Evolutionary conservation across 2,797 vertebrate genomes (phyloP), one percentile per base, ranked within the genome.

Genomic region (Gephyroberyx darwinii): DNA sequence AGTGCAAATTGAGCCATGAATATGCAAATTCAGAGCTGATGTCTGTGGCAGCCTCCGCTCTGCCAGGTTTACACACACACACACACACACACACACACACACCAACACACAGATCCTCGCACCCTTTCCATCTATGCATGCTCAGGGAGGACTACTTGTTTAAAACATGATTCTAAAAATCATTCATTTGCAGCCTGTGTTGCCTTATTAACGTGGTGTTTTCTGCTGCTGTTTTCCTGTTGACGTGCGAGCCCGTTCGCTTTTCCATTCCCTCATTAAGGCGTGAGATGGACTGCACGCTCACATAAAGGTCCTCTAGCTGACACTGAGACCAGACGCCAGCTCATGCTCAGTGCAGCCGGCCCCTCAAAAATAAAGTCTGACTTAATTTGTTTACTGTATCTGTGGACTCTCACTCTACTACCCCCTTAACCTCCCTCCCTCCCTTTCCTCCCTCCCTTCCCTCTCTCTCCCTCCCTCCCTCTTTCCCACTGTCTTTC

Each of bases 1-100:
- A 94, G 93, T 94, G 93, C 93, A 94, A 94, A 94, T 94, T 93
- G 92, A 94, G 91, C 92, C 92, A 92, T 94, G 93, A 94, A 94
- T 94, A 94, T 94, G 93, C 93, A 94, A 94, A 93, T 94, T 87
- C 66, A 1, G 87, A 77, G 91, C 91, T 94, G 93, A 94, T 94
- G 93, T 93, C 92, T 94, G 92, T 93, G 92, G 93, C 93, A 94
- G 93, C 92, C 90, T 91, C 89, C 83, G 89, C 92, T 93, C 92
- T 92, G 92, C 91, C 92, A 94, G 92, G 91, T 93, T 93, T 92
- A 92, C 83, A 82, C 84, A 80, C 86, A 83, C 84, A 72, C 74
- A 69, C 71, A 65, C 68, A 56, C 59, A 33, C 71, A 43, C 62
- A 53, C 75, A 22, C 71, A 45, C 71, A 52, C 62, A 33, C 53